phyloP scores from a whole-genome alignment of 2,113 vertebrate species.

The Myrmecobius fasciatus region DNA sequence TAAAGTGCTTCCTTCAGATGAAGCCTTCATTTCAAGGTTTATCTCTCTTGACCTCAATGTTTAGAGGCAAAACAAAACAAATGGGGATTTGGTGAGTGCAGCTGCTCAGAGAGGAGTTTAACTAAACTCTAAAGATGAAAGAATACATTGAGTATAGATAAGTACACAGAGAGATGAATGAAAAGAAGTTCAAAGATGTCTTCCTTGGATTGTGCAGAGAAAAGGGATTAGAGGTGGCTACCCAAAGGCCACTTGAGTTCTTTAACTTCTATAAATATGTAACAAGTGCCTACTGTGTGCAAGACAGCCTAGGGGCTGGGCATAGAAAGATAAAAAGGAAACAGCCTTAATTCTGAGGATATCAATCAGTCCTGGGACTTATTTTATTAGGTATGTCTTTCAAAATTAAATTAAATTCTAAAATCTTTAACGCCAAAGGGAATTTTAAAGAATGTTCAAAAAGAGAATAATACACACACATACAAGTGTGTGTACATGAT shows the following conservation, averaged over 20 bases:
- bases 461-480: background rate
- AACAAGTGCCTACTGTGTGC: background rate
- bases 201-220: background rate
- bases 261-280: background rate
- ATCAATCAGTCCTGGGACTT: background rate
- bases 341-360: background rate
- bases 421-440: background rate
- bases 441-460: background rate
- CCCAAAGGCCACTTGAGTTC: background rate
- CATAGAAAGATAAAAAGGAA: background rate
- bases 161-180: fast-evolving
- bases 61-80: slow-evolving; percentile 42
- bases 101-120: background rate
- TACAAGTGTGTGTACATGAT: no score
- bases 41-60: slow-evolving; percentile 49
- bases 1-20: background rate
- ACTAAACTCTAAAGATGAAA: background rate
- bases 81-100: background rate
- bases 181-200: background rate
- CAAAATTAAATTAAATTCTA: background rate
- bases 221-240: background rate
- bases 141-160: background rate
- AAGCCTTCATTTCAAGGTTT: slow-evolving; percentile 32
- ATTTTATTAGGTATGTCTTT: background rate
- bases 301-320: background rate